Evolutionary conservation across 2,888 invertebrate species (phyloP), one percentile per base, ranked within the genome.

Genomic region (Petrophora chlorosata): DNA sequence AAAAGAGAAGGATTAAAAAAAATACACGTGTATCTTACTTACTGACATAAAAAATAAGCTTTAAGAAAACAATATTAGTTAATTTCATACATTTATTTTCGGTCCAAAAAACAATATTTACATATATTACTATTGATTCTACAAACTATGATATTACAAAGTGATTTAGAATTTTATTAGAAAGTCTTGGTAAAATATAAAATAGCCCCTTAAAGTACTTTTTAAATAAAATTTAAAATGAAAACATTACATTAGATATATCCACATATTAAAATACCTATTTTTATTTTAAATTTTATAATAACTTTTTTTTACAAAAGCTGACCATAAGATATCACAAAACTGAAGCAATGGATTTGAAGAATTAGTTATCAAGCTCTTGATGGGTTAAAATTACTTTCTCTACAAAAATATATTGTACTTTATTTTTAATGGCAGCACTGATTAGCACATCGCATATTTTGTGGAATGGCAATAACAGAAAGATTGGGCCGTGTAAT

Each of bases 41-140:
- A n/a, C n/a, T n/a, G n/a, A n/a, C n/a, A n/a, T n/a, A n/a, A n/a
- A n/a, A 19, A 19, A 4, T 5, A 19, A 19, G 7, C 7, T 1
- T 7, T 5, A 22, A 22, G 8, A 5, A 3, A 22, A 22, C 5
- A 2, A 22, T 5, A 2, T 8, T n/a, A 5, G 0, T 12, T 39
- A 35, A 14, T 35, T 30, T 32, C 5, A 49, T 39, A 17, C 29
- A 41, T 59, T 53, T 52, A 54, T 53, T 56, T 46, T 60, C 54
- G 52, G 56, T 61, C 53, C 55, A 43, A 40, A 55, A 57, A 56
- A 49, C 36, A 59, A 44, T 61, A 61, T 53, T 44, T 53, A 56
- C 47, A 52, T 5, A 33, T 38, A 33, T 28, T 41, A 26, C 14
- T 36, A 23, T 29, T 34, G 5, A 13, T 12, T 19, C 12, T 19